Evolutionary conservation across 2,797 vertebrate genomes (phyloP).

Genomic region (Sparidentex hasta): DNA sequence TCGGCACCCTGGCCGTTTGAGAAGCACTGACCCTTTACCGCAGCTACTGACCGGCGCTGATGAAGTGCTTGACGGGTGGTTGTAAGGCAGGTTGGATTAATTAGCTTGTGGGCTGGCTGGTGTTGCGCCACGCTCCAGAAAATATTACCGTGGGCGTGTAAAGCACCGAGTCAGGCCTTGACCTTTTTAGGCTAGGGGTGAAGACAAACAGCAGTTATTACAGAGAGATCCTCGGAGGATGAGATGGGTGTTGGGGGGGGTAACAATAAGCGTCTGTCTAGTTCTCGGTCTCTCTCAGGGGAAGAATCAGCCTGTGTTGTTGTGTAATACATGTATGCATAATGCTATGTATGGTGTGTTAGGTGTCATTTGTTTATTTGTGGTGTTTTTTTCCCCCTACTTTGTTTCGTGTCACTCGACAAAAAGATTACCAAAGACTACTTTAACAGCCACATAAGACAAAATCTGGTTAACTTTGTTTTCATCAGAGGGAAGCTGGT

Average conservation of each 20-base stretch:
- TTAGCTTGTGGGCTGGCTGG: conserved; percentile 74
- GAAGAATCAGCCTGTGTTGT: conserved; percentile 15
- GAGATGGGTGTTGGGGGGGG: background rate
- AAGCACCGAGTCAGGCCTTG: conserved; percentile 57
- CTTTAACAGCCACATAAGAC: background rate
- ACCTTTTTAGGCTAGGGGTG: conserved; percentile 66
- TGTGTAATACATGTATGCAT: background rate
- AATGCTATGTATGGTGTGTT: background rate
- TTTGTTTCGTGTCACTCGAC: background rate
- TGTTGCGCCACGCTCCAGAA: conserved; percentile 57
- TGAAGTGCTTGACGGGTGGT: conserved; percentile 70
- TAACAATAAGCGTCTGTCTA: conserved; percentile 33
- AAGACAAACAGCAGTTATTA: conserved; percentile 69
- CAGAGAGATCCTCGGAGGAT: conserved; percentile 42
- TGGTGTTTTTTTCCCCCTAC: too few relatives aligned
- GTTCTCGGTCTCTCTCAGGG: conserved; percentile 5
- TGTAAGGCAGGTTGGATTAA: conserved; percentile 81
- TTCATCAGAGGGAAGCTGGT: background rate
- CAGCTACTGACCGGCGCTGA: conserved; percentile 72
- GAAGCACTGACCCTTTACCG: conserved; percentile 78
- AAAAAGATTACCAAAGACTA: background rate
- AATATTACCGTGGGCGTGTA: conserved; percentile 66
- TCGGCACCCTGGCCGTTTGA: conserved; percentile 62
- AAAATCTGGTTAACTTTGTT: background rate
- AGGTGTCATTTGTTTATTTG: background rate